Conservation (phyloP, 1,140 invertebrate species). For the Bombus huntii region DNA sequence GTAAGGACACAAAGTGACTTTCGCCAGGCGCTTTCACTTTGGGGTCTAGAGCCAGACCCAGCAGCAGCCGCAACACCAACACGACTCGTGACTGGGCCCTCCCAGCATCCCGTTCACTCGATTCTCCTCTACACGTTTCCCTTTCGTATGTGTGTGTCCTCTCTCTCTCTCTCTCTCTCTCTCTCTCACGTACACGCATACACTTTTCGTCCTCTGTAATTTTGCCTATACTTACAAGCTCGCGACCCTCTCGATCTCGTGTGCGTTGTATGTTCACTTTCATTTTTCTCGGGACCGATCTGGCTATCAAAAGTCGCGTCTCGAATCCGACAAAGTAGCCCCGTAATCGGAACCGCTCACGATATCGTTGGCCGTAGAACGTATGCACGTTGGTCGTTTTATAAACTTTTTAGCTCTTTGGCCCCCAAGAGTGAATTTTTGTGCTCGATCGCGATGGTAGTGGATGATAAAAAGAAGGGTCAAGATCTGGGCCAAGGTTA, state of each 20-base stretch:
- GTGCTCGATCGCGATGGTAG: not conserved
- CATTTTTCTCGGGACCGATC: constrained; percentile 68
- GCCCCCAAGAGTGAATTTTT: not conserved
- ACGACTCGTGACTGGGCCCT: constrained; percentile 64
- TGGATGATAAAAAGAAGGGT: constrained; percentile 59
- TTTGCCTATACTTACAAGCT: constrained; percentile 12
- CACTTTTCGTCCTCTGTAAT: not conserved
- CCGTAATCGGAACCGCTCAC: not conserved
- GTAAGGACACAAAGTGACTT: constrained; percentile 80
- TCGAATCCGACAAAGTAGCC: not conserved
- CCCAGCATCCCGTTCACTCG: constrained; percentile 79
- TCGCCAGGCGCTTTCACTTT: constrained; percentile 81
- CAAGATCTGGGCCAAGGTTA: constrained; percentile 70
- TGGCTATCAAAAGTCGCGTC: constrained; percentile 31
- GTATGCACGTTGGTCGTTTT: too few species aligned
- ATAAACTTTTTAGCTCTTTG: too few species aligned
- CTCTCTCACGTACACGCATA: not conserved
- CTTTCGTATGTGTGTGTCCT: not conserved
- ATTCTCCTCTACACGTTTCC: constrained; percentile 39
- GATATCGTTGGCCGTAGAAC: too few species aligned
- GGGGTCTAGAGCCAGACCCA: constrained; percentile 60
- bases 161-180: not conserved
- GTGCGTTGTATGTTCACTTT: constrained; percentile 60
- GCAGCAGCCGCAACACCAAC: constrained; percentile 60
- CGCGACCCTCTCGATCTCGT: not conserved